Conservation (phyloP, 2,113 vertebrate species). For the Periophthalmus modestus region DNA sequence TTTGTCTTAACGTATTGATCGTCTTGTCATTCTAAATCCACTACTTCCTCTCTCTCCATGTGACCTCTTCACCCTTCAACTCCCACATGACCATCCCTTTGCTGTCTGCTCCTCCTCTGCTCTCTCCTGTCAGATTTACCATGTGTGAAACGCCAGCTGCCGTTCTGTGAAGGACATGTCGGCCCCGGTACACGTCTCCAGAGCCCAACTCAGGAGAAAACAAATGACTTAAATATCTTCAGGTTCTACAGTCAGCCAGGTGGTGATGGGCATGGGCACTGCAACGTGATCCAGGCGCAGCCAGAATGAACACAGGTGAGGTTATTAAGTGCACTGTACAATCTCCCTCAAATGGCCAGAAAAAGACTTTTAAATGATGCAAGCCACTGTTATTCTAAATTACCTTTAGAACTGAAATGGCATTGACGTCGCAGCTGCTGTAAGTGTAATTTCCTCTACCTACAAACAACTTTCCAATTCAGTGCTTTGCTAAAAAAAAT, state of each 20-base stretch:
- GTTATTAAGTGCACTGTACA: conserved; percentile 24
- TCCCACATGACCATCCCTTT: not conserved
- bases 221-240: not conserved
- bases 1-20: not conserved
- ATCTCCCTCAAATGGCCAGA: conserved; percentile 5
- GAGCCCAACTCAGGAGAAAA: not conserved
- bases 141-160: conserved; percentile 8
- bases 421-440: not conserved
- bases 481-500: not conserved
- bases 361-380: conserved; percentile 9
- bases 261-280: not conserved
- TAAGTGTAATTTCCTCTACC: not conserved
- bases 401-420: not conserved
- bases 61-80: not conserved
- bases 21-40: not conserved
- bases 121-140: not conserved
- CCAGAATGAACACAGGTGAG: conserved; percentile 14
- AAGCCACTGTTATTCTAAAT: not conserved
- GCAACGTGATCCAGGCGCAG: conserved; percentile 13
- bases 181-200: not conserved
- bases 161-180: conserved; percentile 3
- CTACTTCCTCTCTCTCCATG: not conserved
- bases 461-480: not conserved
- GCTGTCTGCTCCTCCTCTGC: not conserved
- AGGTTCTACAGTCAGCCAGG: not conserved